A percentile compares a stretch with the other conserved stretches of the same genome.
Evolutionary conservation across 2,113 vertebrate genomes (phyloP).

Genomic region (Misgurnus mizolepis): DNA sequence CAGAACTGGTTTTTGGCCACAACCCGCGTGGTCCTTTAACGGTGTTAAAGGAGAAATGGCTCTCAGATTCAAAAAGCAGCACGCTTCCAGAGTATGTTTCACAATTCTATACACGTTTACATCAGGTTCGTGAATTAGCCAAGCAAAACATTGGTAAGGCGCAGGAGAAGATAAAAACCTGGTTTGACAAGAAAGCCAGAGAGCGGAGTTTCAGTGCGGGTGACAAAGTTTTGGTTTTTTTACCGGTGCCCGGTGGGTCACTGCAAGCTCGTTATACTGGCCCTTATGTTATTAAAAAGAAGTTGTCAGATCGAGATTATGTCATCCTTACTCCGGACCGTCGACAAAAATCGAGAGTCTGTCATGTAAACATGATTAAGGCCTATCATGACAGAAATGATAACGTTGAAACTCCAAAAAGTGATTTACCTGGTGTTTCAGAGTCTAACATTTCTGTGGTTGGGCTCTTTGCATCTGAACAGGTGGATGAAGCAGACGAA

Average conservation of each 20-base stretch:
- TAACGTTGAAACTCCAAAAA: no score
- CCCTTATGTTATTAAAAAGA: background rate
- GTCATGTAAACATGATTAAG: slow-evolving; percentile 9
- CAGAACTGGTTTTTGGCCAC: background rate
- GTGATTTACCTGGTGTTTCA: background rate
- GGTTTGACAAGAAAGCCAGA: background rate
- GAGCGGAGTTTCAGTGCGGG: background rate
- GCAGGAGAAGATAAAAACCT: background rate
- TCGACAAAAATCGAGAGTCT: background rate
- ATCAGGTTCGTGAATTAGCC: background rate
- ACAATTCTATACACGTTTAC: background rate
- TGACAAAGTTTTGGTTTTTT: slow-evolving; percentile 5
- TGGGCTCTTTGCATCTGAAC: background rate
- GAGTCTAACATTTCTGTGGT: background rate
- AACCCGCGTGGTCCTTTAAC: background rate
- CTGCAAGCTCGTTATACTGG: background rate
- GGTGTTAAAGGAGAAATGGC: background rate
- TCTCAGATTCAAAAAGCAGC: no score
- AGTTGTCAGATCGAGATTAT: background rate
- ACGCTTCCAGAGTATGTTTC: background rate
- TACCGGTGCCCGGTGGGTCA: background rate
- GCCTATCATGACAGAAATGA: background rate
- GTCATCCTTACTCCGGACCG: slow-evolving; percentile 19
- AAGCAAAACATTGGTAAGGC: background rate
- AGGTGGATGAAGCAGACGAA: background rate